Base-by-base conservation (phyloP, 1,140 invertebrate genomes). In the Drosophila lacteicornis region DNA sequence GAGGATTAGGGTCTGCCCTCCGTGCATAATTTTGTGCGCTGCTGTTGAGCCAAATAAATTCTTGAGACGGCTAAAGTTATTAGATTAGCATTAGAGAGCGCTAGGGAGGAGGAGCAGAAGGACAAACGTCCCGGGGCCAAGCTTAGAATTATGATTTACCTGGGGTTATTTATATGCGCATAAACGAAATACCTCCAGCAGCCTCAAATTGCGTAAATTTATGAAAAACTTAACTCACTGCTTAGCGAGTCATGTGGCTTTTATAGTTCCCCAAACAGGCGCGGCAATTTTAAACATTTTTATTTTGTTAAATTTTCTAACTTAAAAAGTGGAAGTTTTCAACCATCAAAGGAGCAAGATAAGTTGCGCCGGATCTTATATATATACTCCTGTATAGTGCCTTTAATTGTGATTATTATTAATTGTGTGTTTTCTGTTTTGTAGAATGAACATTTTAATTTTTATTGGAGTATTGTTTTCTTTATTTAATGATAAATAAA, bases 11-110 rank as follows among this genome's bases (percentile, higher is more conserved):
- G 62, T 69, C 62, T 79, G 59, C 70, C 77, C 62, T 57, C 58
- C 77, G 85, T 70, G 85, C 85, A 91, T 90, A 91, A 90, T 91
- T 90, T 90, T 82, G 86, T 91, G 75, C 82, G 86, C 85, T 82
- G 85, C 85, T 90, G 85, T 90, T 90, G 65, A 79, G 69, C 79
- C 86, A 90, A 90, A 90, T 86, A 91, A 90, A 91, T 91, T 85
- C 63, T 80, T 73, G 55, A 75, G 85, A 82, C 86, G 66, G 86
- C 85, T 85, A 85, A 90, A 90, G 85, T 90, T 90, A 90, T 90
- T 90, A 90, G 85, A 90, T 90, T 90, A 90, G 86, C 85, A 90
- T 90, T 91, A 91, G 85, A 67, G 75, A 66, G 62, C 22, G 17
- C 55, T 12, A 15, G 61, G 51, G 42, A 47, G 51, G 4, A 17